Evolutionary conservation across 2,113 vertebrate species (phyloP).

Genomic region (Cinclus cinclus): DNA sequence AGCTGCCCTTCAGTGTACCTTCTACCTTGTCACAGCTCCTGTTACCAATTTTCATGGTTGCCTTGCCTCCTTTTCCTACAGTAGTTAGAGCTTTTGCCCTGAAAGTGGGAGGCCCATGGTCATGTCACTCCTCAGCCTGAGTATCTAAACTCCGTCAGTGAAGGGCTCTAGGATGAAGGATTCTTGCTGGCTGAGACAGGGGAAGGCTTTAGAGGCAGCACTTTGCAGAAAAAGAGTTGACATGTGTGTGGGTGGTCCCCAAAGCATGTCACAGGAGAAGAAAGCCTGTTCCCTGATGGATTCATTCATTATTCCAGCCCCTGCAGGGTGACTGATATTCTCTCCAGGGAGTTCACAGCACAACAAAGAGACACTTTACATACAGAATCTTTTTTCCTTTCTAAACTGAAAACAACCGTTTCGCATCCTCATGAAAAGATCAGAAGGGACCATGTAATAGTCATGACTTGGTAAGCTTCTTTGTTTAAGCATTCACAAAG

Average conservation of each 20-base stretch:
- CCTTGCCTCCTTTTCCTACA: neutral
- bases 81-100: neutral
- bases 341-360: conserved; percentile 39
- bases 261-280: conserved; percentile 33
- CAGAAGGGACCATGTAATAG: conserved; percentile 57
- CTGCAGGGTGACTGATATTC: conserved; percentile 49
- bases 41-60: neutral
- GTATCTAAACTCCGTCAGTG: neutral
- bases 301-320: conserved; percentile 58
- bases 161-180: neutral
- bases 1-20: conserved; percentile 21
- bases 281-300: conserved; percentile 53
- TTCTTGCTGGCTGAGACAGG: neutral
- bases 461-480: conserved; percentile 55
- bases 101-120: neutral
- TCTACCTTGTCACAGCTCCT: conserved; percentile 1
- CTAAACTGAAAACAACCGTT: conserved; percentile 48
- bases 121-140: neutral
- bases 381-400: conserved; percentile 14
- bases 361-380: conserved; percentile 49
- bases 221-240: neutral
- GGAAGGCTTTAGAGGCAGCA: neutral
- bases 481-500: conserved; percentile 43
- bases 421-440: conserved; percentile 58
- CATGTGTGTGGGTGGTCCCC: conserved; percentile 7